phyloP scores from a whole-genome alignment of 53 echinoderm and acorn worm genomes.

The Patiria pectinifera region DNA sequence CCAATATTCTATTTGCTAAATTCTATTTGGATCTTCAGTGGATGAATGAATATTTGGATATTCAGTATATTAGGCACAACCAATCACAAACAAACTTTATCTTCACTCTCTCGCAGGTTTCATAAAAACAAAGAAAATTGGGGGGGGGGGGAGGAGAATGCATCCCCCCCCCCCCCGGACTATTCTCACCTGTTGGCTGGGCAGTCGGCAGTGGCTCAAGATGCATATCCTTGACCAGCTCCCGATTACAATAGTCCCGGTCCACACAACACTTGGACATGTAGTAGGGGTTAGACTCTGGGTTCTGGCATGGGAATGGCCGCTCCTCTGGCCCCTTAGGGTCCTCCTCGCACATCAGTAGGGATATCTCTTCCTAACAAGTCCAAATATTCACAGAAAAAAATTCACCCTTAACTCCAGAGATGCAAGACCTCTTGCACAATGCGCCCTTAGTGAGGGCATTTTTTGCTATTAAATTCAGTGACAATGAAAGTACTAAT shows the following conservation, averaged over 20 bases:
- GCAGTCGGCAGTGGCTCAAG: conserved; percentile 30
- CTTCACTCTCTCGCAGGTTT: no score
- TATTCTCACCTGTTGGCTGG: conserved; percentile 48
- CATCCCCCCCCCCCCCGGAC: neutral
- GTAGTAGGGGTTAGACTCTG: conserved; percentile 18
- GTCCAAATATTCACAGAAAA: neutral
- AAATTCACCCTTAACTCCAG: neutral
- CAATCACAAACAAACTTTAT: no score
- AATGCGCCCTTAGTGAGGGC: no score
- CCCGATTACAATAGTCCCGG: conserved; percentile 65
- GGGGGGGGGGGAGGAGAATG: neutral
- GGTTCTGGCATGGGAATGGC: conserved; percentile 59
- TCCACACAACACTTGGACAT: conserved; percentile 69
- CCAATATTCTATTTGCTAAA: no score
- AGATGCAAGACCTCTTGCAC: neutral
- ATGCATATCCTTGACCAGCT: conserved; percentile 45
- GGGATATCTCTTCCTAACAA: neutral
- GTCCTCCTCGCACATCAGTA: conserved; percentile 61
- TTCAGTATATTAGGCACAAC: no score
- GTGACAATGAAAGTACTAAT: no score
- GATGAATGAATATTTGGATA: no score
- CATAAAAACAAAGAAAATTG: no score
- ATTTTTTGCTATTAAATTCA: no score
- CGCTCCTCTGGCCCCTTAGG: conserved; percentile 57
- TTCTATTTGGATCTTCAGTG: no score